Conservation (phyloP, 2,113 vertebrate species). For the Nettapus auritus region DNA sequence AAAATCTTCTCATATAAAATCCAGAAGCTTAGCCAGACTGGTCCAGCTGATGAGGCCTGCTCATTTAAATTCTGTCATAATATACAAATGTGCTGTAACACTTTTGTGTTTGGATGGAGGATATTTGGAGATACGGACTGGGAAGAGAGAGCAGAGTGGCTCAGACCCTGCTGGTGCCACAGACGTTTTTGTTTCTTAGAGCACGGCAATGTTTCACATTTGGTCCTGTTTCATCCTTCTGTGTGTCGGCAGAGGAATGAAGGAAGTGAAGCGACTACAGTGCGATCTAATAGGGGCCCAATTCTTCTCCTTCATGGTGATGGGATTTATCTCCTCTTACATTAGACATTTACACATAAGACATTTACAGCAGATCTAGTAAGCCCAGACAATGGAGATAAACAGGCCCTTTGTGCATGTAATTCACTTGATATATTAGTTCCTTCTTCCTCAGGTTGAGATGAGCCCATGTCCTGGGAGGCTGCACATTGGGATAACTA, state of each 20-base stretch:
- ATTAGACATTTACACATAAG: not conserved
- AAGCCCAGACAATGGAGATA: not conserved
- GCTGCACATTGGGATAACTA: not conserved
- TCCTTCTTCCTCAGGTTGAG: not conserved
- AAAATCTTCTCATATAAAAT: not conserved
- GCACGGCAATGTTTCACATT: not conserved
- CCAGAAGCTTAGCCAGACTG: not conserved
- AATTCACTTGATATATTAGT: not conserved
- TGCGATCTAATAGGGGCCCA: not conserved
- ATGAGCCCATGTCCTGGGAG: not conserved
- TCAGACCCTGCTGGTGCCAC: not conserved
- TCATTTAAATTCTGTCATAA: not conserved
- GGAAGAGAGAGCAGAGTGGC: not conserved
- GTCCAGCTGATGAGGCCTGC: not conserved
- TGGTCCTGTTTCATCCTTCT: not conserved
- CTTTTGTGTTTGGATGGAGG: not conserved
- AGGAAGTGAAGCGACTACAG: not conserved
- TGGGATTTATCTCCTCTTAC: not conserved
- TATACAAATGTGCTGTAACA: not conserved
- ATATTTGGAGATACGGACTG: not conserved
- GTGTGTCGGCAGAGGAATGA: not conserved
- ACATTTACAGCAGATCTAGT: not conserved
- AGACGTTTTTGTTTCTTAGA: not conserved
- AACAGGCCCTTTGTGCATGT: not conserved
- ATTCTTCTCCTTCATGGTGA: not conserved